A percentile compares a stretch with the other conserved stretches of the same genome.
Evolutionary conservation across 2,888 invertebrate species (phyloP).

Genomic region (Thereva nobilitata): DNA sequence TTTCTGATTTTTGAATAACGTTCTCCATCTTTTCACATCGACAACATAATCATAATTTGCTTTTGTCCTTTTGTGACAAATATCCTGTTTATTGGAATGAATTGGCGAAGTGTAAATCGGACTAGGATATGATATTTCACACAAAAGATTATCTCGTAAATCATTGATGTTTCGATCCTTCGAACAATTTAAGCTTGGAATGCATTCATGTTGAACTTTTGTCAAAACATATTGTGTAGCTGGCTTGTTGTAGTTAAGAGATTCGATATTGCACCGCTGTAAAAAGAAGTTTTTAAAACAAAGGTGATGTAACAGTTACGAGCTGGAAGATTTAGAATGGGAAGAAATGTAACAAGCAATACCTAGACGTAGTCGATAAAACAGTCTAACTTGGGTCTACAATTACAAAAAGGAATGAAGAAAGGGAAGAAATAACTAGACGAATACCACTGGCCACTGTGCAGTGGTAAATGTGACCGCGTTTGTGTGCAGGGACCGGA

Average conservation of each 20-base stretch:
- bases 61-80: slow-evolving; percentile 45
- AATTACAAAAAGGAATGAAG: no score
- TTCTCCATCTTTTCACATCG: slow-evolving; percentile 35
- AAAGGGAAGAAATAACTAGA: no score
- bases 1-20: slow-evolving; percentile 40
- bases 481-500: no score
- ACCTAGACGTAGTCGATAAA: no score
- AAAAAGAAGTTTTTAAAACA: not conserved
- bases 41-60: slow-evolving; percentile 36
- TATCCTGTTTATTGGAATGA: slow-evolving; percentile 43
- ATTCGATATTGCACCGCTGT: not conserved
- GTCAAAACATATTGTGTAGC: no score
- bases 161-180: not conserved
- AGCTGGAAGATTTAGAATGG: no score
- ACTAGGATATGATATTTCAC: slow-evolving; percentile 32
- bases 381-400: no score
- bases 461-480: no score
- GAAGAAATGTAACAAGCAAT: no score
- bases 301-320: no score
- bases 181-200: slow-evolving; percentile 8
- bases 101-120: slow-evolving; percentile 44
- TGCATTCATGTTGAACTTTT: not conserved
- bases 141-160: not conserved
- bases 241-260: not conserved
- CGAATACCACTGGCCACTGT: no score